Conservation (phyloP, 30 jellyfish, hydroid and myxozoan species). For the Nemopilema nomurai region DNA sequence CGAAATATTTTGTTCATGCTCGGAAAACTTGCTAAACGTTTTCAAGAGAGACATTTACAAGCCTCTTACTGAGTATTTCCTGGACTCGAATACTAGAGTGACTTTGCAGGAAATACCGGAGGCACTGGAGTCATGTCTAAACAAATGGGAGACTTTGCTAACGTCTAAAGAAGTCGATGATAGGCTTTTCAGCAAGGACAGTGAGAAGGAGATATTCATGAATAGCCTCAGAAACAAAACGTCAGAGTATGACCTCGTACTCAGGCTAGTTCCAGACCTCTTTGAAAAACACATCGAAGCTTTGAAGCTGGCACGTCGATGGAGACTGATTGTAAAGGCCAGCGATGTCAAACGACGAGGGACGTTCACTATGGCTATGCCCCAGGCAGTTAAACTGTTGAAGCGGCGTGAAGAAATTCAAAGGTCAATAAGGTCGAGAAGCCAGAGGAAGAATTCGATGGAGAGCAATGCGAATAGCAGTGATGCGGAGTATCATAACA, state of each 20-base stretch:
- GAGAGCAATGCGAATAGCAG: conserved; percentile 49
- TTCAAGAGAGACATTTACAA: conserved; percentile 76
- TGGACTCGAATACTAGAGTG: conserved; percentile 30
- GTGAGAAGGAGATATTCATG: conserved; percentile 72
- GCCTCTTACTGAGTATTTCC: conserved; percentile 84
- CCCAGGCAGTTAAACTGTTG: conserved; percentile 52
- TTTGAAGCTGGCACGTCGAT: conserved; percentile 78
- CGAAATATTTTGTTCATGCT: conserved; percentile 74
- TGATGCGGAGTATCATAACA: conserved; percentile 44
- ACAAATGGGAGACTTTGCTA: conserved; percentile 82
- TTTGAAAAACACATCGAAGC: conserved; percentile 80
- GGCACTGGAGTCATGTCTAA: conserved; percentile 60
- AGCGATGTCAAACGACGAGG: conserved; percentile 77
- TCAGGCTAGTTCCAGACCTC: conserved; percentile 92
- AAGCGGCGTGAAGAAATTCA: conserved; percentile 61
- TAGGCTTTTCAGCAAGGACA: conserved; percentile 60
- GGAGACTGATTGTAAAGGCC: conserved; percentile 76
- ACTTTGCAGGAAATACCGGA: conserved; percentile 60
- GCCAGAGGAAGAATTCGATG: conserved; percentile 11
- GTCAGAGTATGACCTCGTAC: conserved; percentile 65
- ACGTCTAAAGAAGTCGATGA: conserved; percentile 61
- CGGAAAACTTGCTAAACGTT: conserved; percentile 57
- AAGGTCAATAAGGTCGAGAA: conserved; percentile 32
- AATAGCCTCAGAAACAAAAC: conserved; percentile 64
- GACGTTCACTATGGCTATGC: conserved; percentile 75